A percentile compares a stretch with the other conserved stretches of the same genome.
These are phyloP conservation scores for Cepaea nemoralis DNA, from an alignment of 1,140 invertebrate species.

Conservation along the genomic window DNA sequence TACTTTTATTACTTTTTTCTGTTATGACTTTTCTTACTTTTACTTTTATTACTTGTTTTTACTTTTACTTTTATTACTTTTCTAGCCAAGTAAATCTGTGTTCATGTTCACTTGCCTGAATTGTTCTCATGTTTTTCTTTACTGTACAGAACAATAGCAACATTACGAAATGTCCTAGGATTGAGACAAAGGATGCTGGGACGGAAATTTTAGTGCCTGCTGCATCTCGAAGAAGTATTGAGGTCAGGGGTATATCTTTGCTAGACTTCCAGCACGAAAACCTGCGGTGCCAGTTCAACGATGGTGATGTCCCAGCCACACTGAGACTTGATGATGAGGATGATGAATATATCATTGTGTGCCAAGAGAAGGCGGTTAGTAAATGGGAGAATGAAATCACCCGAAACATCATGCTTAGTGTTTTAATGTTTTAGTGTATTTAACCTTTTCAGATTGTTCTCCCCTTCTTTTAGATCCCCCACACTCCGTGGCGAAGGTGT, in stretches of 20 bases:
- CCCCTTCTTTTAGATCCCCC: too few relatives aligned
- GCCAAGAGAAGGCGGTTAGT: slow-evolving; percentile 19
- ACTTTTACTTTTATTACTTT: too few relatives aligned
- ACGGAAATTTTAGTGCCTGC: slow-evolving; percentile 24
- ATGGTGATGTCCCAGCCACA: slow-evolving; percentile 38
- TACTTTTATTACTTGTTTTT: too few relatives aligned
- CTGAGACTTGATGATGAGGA: neutral
- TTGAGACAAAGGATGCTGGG: neutral
- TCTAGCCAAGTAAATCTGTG: too few relatives aligned
- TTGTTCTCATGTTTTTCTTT: too few relatives aligned
- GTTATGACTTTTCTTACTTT: too few relatives aligned
- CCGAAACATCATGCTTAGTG: too few relatives aligned
- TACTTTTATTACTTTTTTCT: too few relatives aligned
- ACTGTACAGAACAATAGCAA: slow-evolving; percentile 14
- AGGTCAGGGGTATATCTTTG: neutral
- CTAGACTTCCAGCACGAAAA: slow-evolving; percentile 47
- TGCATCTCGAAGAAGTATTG: neutral
- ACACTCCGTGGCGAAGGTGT: too few relatives aligned
- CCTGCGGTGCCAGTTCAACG: slow-evolving; percentile 52
- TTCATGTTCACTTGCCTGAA: neutral
- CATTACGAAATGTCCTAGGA: neutral
- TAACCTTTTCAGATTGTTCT: too few relatives aligned
- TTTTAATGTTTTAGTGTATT: too few relatives aligned
- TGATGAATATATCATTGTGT: neutral
- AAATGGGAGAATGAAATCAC: too few relatives aligned